Base-by-base conservation (phyloP, 1,140 invertebrate genomes). In the Probaryconus sp. region DNA sequence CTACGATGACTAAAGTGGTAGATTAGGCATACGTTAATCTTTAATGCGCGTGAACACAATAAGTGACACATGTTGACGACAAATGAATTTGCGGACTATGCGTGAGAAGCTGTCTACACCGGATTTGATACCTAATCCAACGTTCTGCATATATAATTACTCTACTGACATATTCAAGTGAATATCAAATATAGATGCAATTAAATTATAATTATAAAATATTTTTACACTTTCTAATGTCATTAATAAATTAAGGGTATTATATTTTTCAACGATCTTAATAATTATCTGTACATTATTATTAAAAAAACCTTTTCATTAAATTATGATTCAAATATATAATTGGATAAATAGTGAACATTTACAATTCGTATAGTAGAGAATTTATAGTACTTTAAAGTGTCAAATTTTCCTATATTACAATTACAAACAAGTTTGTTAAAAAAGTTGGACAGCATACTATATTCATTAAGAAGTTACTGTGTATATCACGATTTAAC, bases 11-110 rank as follows among this genome's bases (percentile, higher is more conserved):
- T n/a, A 10, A 35, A 35, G 3, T 35, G 31, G 31, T 40, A 60
- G 55, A 70, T 61, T 61, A 50, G 42, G 60, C 26, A 51, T 51
- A 48, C 17, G 9, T 24, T 73, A 47, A 73, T 73, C 60, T 73
- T 67, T 65, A 47, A 61, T 64, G 68, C 64, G 33, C 26, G 55
- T 24, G 40, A 24, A 50, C 37, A 76, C 76, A 79, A 82, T 80
- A 82, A 83, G 79, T 81, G 79, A 72, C 81, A 81, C 79, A 69
- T 82, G 82, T 73, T 76, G 79, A 76, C 75, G 77, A 70, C 75
- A 77, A 79, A 83, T 83, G 78, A 78, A 83, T 83, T 82, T 81
- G 81, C 79, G 58, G 78, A 48, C 48, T 69, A 72, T 67, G 70
- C 80, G 75, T 78, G 78, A 81, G 78, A 71, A 74, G 75, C 77